Percentiles rank a stretch among this genome's conserved stretches.
These are phyloP conservation scores for Sebastes melanostomus DNA, from an alignment of 2,797 vertebrate genomes.

Conservation along the genomic window DNA sequence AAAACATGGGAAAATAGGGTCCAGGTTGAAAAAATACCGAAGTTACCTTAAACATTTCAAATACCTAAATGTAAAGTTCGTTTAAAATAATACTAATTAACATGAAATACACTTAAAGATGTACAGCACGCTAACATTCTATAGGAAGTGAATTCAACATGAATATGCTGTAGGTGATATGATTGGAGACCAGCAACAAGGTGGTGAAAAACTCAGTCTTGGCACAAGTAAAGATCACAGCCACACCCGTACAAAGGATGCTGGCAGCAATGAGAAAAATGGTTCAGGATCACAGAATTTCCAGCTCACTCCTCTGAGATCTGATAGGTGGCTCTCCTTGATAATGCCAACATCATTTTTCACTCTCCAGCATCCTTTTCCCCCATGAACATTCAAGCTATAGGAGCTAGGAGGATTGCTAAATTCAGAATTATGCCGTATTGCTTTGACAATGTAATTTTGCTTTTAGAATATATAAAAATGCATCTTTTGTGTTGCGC, in stretches of 20 bases:
- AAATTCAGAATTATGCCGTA: not conserved
- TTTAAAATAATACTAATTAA: not conserved
- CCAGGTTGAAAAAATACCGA: not conserved
- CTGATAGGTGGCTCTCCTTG: not conserved
- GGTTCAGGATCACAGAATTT: not conserved
- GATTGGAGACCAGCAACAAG: not conserved
- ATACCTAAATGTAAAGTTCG: not conserved
- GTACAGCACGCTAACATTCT: too few species aligned
- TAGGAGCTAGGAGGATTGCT: not conserved
- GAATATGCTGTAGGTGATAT: not conserved
- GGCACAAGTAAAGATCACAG: not conserved
- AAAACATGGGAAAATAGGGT: too few species aligned
- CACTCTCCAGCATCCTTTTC: not conserved
- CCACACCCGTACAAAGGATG: not conserved
- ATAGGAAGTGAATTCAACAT: not conserved
- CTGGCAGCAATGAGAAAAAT: not conserved
- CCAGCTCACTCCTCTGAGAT: not conserved
- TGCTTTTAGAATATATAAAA: slow-evolving; percentile 12
- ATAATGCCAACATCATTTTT: slow-evolving; percentile 9
- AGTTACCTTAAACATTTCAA: fast-evolving
- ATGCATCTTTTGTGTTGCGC: slow-evolving; percentile 23
- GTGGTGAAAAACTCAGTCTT: not conserved
- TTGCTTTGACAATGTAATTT: slow-evolving; percentile 4
- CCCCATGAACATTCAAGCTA: not conserved
- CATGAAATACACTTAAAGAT: not conserved